phyloP scores from a whole-genome alignment of 2,888 invertebrate genomes.

The Papilio elwesi region DNA sequence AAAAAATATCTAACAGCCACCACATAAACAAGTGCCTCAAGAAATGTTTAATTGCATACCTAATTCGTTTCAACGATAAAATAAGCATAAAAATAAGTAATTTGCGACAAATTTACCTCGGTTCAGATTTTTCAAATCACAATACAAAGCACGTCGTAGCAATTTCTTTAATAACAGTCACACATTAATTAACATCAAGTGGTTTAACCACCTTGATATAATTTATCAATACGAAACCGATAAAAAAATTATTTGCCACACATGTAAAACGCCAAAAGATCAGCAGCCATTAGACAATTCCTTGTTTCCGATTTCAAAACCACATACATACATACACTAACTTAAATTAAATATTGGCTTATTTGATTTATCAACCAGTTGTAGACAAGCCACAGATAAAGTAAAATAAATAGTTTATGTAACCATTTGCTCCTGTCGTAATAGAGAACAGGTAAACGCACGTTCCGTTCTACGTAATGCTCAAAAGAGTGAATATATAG shows the following conservation, averaged over 20 bases:
- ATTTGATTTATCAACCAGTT: conserved; percentile 39
- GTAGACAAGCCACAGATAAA: conserved; percentile 13
- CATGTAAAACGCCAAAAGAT: conserved; percentile 56
- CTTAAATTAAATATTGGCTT: conserved; percentile 39
- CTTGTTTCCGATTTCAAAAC: conserved; percentile 52
- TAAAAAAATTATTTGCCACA: conserved; percentile 55
- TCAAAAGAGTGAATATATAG: too few species aligned
- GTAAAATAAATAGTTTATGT: conserved; percentile 15
- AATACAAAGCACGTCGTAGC: conserved; percentile 42
- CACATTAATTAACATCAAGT: conserved; percentile 36
- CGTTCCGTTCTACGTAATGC: conserved; percentile 27
- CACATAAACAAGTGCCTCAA: conserved; percentile 19
- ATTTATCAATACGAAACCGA: conserved; percentile 36
- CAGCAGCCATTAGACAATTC: conserved; percentile 60
- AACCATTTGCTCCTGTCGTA: not conserved
- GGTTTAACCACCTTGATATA: conserved; percentile 35
- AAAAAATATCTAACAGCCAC: conserved; percentile 6
- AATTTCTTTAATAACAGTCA: conserved; percentile 36
- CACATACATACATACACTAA: conserved; percentile 18
- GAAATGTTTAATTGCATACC: conserved; percentile 48
- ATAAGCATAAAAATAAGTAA: conserved; percentile 55
- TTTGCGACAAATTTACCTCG: conserved; percentile 62
- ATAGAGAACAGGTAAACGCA: conserved; percentile 35
- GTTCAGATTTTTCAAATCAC: conserved; percentile 46
- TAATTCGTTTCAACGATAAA: conserved; percentile 55